Evolutionary conservation across 2,888 invertebrate species (phyloP), one percentile per base, ranked within the genome.

Genomic region (Sminthurinus aureus): DNA sequence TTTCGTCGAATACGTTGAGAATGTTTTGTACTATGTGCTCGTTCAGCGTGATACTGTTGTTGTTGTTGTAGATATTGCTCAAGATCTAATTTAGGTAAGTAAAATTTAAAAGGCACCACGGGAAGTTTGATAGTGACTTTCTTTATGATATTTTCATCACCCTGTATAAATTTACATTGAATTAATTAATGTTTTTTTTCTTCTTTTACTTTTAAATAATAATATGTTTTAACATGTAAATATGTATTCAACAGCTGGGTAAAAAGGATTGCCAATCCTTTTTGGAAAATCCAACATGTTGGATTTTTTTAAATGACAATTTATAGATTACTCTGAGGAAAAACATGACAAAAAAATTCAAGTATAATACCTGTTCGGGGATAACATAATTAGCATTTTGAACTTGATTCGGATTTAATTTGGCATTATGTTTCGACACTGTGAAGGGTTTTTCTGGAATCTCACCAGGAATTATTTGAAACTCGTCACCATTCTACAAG

Each of bases 401-500:
- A 24, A 83, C 78, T 64, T 58, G 74, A 8, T 79, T 22, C 15
- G 83, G 83, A 74, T 83, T 83, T 26, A 64, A 20, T 77, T 83
- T 83, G 52, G 79, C 69, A 69, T 79, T 83, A 18, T 81, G 18
- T 74, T 84, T 78, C 69, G 83, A 64, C 85, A 87, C 20, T 22
- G 85, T 82, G 13, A 79, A 79, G 4, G 71, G 52, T 69, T 79
- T 79, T 3, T 84, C 75, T 0, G 87, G 85, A 66, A 90, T 89
- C 80, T 92, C 92, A 26, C 91, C 91, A 1, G 93, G 93, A 6
- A 93, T 92, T 11, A 93, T 93, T 90, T 93, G 92, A 64, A 93
- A 89, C 86, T 93, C 91, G 87, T 93, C 93, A 22, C 71, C 71
- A 22, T 24, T 71, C 24, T 71, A 24, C 8, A 71, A n/a, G n/a